phyloP scores from a whole-genome alignment of 35 echinoderm and acorn worm species.

The Chiridota heheva region DNA sequence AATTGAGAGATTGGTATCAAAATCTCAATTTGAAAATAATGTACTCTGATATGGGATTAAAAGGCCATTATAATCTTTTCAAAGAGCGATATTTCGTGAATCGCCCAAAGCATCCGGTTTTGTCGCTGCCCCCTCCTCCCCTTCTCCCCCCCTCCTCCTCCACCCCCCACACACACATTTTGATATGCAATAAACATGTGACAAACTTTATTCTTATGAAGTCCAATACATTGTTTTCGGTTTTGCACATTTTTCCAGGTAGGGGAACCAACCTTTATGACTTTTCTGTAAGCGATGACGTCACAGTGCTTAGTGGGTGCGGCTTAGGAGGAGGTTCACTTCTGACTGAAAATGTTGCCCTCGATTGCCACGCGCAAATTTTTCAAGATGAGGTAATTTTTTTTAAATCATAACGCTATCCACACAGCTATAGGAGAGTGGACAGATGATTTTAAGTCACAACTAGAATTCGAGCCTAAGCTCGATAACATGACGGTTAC shows the following conservation, averaged over 20 bases:
- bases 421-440: too few species aligned
- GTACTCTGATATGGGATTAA: too few species aligned
- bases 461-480: too few species aligned
- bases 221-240: background rate
- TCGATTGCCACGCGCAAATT: constrained; percentile 23
- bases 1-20: too few species aligned
- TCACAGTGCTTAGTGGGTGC: constrained; percentile 35
- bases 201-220: background rate
- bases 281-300: constrained; percentile 1
- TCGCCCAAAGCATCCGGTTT: background rate
- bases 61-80: too few species aligned
- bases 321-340: constrained; percentile 42
- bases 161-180: background rate
- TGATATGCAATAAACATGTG: background rate
- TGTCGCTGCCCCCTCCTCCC: background rate
- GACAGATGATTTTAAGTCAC: too few species aligned
- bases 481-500: too few species aligned
- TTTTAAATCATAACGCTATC: background rate
- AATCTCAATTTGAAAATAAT: too few species aligned
- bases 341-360: constrained; percentile 31
- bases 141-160: background rate
- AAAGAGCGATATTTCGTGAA: background rate
- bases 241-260: background rate
- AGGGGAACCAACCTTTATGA: constrained; percentile 19
- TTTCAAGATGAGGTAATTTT: constrained; percentile 45